Conservation (phyloP, 2,113 vertebrate genomes). For the Dinomys branickii region DNA sequence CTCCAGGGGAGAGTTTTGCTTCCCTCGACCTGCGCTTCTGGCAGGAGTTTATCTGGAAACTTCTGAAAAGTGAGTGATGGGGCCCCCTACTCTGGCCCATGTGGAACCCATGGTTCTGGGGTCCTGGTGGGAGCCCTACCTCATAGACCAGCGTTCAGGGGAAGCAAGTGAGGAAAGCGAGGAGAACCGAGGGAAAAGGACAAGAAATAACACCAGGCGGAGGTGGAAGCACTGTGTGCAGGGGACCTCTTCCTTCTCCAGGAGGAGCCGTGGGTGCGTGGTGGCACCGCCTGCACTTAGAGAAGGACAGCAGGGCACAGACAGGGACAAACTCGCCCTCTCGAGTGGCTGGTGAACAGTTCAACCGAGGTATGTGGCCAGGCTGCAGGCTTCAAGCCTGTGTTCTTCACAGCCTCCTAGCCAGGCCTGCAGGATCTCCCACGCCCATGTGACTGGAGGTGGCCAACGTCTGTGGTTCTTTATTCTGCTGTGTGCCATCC, state of each 20-base stretch:
- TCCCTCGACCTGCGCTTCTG: constrained; percentile 57
- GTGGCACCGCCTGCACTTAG: not conserved
- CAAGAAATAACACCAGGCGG: not conserved
- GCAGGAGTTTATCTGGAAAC: constrained; percentile 69
- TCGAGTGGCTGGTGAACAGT: not conserved
- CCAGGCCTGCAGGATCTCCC: not conserved
- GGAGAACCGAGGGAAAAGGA: not conserved
- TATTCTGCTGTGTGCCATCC: not conserved
- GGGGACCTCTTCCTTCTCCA: not conserved
- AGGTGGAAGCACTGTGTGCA: not conserved
- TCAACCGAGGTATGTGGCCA: not conserved
- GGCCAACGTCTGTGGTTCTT: not conserved
- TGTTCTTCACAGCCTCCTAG: not conserved
- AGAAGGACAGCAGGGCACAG: not conserved
- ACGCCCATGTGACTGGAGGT: accelerated
- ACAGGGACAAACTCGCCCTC: not conserved
- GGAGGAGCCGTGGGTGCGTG: not conserved
- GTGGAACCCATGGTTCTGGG: accelerated
- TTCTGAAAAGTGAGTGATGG: constrained; percentile 60
- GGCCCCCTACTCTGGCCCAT: too few relatives aligned
- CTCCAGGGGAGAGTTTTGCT: not conserved
- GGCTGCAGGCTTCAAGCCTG: not conserved
- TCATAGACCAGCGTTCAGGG: not conserved
- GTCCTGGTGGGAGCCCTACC: not conserved
- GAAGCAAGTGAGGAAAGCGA: not conserved